A percentile compares a stretch with the other conserved stretches of the same genome.
phyloP scores from a whole-genome alignment of 2,113 vertebrate genomes.

The Crotalus horridus region DNA sequence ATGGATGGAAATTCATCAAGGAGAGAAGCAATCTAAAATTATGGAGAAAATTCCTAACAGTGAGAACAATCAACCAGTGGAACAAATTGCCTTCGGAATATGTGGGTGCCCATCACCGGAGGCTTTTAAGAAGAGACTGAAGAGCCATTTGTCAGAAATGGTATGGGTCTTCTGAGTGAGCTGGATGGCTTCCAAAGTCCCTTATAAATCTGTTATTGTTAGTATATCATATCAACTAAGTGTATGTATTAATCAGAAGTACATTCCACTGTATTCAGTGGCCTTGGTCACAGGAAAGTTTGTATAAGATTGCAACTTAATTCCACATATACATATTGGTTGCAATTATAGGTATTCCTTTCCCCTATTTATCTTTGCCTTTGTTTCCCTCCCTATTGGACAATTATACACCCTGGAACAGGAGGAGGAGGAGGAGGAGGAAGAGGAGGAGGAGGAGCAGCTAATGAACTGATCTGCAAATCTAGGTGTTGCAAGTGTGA shows the following conservation, averaged over 20 bases:
- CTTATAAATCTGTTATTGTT: neutral
- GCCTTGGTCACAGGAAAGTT: no score
- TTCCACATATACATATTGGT: neutral
- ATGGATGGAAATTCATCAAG: no score
- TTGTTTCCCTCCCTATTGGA: neutral
- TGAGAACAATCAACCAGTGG: neutral
- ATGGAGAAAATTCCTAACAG: neutral
- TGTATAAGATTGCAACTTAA: neutral
- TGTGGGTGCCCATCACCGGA: neutral
- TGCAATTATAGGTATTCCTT: neutral
- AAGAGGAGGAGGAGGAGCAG: neutral
- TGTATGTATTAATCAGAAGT: neutral
- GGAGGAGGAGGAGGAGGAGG: fast-evolving
- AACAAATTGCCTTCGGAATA: neutral
- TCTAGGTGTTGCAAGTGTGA: neutral
- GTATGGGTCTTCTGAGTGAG: neutral
- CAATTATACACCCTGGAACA: neutral
- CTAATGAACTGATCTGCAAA: neutral
- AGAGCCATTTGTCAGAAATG: neutral
- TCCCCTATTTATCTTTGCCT: neutral
- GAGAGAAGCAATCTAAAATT: neutral
- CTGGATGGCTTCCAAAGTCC: neutral
- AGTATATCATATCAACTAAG: neutral
- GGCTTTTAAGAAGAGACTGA: neutral
- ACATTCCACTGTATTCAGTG: neutral